These are phyloP conservation scores for Anolis apletophallus DNA, from an alignment of 2,797 vertebrate genomes.

Conservation along the genomic window DNA sequence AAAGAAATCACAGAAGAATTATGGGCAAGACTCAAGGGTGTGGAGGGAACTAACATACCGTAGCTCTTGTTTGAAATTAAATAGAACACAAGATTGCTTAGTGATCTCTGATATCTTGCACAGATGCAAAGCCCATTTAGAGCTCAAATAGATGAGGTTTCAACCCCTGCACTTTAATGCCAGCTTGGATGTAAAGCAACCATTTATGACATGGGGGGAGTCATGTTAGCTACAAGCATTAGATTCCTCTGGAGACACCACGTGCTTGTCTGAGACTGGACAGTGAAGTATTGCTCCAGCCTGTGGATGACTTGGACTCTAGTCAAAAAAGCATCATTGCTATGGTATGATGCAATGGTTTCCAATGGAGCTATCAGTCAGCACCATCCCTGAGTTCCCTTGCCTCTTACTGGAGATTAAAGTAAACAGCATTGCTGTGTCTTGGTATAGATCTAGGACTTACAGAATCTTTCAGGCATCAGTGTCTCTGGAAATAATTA, in stretches of 20 bases:
- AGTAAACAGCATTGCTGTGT: too few species aligned
- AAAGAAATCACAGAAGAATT: background rate
- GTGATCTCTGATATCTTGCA: conserved; percentile 7
- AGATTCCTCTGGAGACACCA: conserved; percentile 13
- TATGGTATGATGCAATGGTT: conserved; percentile 22
- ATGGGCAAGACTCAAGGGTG: background rate
- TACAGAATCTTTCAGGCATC: background rate
- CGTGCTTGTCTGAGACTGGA: conserved; percentile 22
- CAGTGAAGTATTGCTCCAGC: conserved; percentile 5
- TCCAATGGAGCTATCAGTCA: conserved; percentile 11
- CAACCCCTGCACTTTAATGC: conserved; percentile 20
- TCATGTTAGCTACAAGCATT: conserved; percentile 8
- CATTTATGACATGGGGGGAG: conserved; percentile 17
- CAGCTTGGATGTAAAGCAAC: conserved; percentile 12
- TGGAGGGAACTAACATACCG: background rate
- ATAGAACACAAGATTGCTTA: conserved; percentile 2
- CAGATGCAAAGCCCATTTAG: conserved; percentile 16
- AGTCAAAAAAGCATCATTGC: background rate
- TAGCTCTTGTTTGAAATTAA: background rate
- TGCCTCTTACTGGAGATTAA: background rate
- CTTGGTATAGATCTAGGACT: background rate
- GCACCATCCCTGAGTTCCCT: background rate
- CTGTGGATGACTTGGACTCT: conserved; percentile 12
- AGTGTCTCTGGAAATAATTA: background rate
- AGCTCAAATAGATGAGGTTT: conserved; percentile 11